Evolutionary conservation across 2,113 vertebrate species (phyloP).

Genomic region (Pseudois nayaur): DNA sequence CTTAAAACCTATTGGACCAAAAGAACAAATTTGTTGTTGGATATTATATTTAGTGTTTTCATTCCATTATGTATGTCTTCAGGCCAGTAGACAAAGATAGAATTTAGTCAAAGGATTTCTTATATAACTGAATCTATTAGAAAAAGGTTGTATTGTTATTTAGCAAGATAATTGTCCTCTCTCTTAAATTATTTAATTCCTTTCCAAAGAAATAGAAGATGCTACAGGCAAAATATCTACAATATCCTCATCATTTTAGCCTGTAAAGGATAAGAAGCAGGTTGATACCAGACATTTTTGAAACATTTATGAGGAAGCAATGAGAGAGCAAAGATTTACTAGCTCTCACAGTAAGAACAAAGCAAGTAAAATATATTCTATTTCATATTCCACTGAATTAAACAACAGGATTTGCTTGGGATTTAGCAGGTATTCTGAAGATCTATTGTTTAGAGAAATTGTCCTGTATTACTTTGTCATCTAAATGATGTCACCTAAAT

Average conservation of each 20-base stretch:
- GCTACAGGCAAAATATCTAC: not conserved
- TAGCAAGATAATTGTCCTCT: not conserved
- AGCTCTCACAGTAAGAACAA: not conserved
- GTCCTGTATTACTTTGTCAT: not conserved
- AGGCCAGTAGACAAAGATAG: not conserved
- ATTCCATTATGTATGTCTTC: not conserved
- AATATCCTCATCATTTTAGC: not conserved
- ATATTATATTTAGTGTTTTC: not conserved
- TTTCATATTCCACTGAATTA: not conserved
- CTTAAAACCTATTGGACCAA: not conserved
- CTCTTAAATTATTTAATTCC: not conserved
- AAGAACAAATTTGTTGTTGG: not conserved
- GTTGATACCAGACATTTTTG: not conserved
- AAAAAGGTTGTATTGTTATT: not conserved
- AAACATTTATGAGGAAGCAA: not conserved
- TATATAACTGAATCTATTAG: not conserved
- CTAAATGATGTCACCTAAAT: not conserved
- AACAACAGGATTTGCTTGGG: not conserved
- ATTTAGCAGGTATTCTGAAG: not conserved
- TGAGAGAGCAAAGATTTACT: not conserved
- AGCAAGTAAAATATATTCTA: not conserved
- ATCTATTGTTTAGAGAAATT: not conserved
- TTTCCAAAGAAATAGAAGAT: not conserved
- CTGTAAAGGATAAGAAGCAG: not conserved
- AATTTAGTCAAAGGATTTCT: not conserved